Percentiles rank a stretch among this genome's conserved stretches.
phyloP scores from a whole-genome alignment of 2,113 vertebrate genomes.

The Orycteropus afer region DNA sequence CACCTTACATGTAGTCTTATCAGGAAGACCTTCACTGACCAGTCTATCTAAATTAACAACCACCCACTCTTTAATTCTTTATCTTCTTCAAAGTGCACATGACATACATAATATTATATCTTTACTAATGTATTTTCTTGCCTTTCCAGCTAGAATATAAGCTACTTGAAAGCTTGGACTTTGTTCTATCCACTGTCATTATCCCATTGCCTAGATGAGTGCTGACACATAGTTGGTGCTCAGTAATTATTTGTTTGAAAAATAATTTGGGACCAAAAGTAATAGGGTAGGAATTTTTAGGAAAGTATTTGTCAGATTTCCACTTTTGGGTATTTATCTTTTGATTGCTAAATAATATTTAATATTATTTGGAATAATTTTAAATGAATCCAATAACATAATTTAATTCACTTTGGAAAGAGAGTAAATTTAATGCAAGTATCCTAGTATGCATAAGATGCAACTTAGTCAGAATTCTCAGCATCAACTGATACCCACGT shows the following conservation, averaged over 20 bases:
- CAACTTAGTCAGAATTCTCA: not conserved
- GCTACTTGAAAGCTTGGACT: not conserved
- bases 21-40: not conserved
- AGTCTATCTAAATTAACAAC: not conserved
- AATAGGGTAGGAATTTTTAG: not conserved
- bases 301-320: not conserved
- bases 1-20: not conserved
- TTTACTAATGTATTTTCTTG: not conserved
- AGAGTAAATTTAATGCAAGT: not conserved
- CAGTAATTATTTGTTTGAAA: not conserved
- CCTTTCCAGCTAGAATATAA: not conserved
- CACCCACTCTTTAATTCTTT: not conserved
- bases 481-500: not conserved
- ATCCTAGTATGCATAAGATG: not conserved
- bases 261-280: not conserved
- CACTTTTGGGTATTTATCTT: not conserved
- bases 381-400: slow-evolving; percentile 29
- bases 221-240: not conserved
- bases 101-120: not conserved
- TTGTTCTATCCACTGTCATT: not conserved
- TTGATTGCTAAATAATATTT: not conserved
- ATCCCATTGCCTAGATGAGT: not conserved
- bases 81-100: not conserved
- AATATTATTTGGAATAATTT: slow-evolving; percentile 42
- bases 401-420: slow-evolving; percentile 36